These are phyloP conservation scores for Hapalemur alaotrensis DNA, from an alignment of 2,797 vertebrate genomes.

Conservation along the genomic window DNA sequence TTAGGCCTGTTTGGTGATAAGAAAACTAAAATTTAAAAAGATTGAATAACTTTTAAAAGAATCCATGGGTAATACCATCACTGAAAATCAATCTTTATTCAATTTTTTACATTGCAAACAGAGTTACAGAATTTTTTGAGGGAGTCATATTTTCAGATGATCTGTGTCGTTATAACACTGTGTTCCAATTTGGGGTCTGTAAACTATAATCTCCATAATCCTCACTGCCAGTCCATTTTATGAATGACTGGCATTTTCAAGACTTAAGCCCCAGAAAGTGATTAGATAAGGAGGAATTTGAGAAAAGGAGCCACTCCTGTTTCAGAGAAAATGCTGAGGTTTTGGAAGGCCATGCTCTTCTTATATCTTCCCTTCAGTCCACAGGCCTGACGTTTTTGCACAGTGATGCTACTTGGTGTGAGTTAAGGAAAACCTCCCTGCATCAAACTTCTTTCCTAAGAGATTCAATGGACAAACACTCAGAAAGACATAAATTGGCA, in stretches of 20 bases:
- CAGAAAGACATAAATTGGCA: background rate
- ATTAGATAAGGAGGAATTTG: background rate
- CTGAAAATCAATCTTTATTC: background rate
- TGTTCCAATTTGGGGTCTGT: background rate
- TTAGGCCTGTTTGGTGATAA: background rate
- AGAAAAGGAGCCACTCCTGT: background rate
- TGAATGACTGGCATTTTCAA: conserved; percentile 18
- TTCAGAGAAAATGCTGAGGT: background rate
- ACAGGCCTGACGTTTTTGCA: background rate
- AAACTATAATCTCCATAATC: conserved; percentile 33
- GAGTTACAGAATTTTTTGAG: conserved; percentile 29
- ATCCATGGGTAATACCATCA: background rate
- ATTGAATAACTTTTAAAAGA: background rate
- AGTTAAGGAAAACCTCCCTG: conserved; percentile 3
- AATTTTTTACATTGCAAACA: conserved; percentile 32
- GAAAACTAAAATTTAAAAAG: background rate
- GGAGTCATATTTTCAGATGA: background rate
- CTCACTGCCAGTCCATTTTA: background rate
- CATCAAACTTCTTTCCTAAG: background rate
- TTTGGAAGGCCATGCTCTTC: background rate
- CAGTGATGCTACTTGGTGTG: background rate
- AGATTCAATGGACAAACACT: background rate
- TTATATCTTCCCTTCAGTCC: background rate
- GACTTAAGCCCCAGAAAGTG: background rate
- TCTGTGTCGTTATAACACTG: background rate